phyloP scores from a whole-genome alignment of 64 coral and sea anemone species.

The Orbicella faveolata region DNA sequence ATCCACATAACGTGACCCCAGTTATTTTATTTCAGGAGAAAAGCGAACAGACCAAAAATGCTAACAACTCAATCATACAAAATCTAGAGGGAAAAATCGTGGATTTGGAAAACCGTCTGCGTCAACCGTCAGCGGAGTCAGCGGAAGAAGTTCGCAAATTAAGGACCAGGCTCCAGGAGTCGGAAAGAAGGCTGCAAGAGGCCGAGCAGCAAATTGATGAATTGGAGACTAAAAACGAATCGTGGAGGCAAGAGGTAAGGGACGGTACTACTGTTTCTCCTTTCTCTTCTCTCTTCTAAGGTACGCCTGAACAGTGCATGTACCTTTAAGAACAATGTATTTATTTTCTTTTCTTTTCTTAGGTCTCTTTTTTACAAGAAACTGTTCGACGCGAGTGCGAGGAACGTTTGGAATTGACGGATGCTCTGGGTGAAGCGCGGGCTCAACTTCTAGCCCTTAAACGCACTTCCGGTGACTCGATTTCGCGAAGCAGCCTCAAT shows the following conservation, averaged over 20 bases:
- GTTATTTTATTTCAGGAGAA: slow-evolving; percentile 39
- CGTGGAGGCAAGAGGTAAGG: slow-evolving; percentile 61
- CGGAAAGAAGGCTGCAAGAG: slow-evolving; percentile 13
- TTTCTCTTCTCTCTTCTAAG: too few species aligned
- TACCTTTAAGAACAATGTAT: background rate
- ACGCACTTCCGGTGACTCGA: slow-evolving; percentile 23
- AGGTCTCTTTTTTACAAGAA: slow-evolving; percentile 81
- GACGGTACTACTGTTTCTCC: background rate
- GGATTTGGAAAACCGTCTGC: slow-evolving; percentile 56
- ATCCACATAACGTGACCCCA: too few species aligned
- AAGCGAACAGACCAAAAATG: slow-evolving; percentile 44
- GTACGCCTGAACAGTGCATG: too few species aligned
- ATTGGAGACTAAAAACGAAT: slow-evolving; percentile 61
- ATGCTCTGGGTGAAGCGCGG: slow-evolving; percentile 86
- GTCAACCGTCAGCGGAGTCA: slow-evolving; percentile 33
- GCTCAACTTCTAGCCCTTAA: slow-evolving; percentile 74
- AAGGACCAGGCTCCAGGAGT: slow-evolving; percentile 42
- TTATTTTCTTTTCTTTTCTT: background rate
- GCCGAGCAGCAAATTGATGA: slow-evolving; percentile 30
- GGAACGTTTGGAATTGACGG: slow-evolving; percentile 87
- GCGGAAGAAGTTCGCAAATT: slow-evolving; percentile 27
- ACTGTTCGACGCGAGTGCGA: slow-evolving; percentile 95
- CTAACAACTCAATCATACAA: slow-evolving; percentile 49
- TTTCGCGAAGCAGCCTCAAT: slow-evolving; percentile 61
- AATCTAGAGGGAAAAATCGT: slow-evolving; percentile 63